Base-by-base conservation (phyloP, 2,888 invertebrate species). In the Ecdyonurus torrentis region DNA sequence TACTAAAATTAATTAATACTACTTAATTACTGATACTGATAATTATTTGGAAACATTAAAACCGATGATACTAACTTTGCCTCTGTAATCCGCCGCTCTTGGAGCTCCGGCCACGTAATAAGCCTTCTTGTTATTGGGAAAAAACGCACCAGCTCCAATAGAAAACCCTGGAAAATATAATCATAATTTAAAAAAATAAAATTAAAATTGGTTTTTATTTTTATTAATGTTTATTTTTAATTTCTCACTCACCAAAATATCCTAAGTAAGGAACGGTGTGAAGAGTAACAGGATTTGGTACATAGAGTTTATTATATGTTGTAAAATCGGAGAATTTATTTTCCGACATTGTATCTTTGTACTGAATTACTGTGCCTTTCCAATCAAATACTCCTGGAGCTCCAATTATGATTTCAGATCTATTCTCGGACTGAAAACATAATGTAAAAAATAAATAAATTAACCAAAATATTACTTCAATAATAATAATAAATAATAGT, bases 71-170 rank as follows among this genome's bases (percentile, higher is more conserved):
- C 63, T 3, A 23, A 65, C 79, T 63, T 64, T 66, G 20, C 74
- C 74, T 10, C 64, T 61, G 37, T 70, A 65, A 18, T 69, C 53
- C 1, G 76, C 66, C 25, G 68, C 77, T 61, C 81, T 72, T 0
- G 83, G 83, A 5, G 81, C 81, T 15, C 81, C 79, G 0, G 78
- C 78, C 1, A 80, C 77, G 61, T 78, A 79, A 1, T 78, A 71
- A 0, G 69, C 67, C 2, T 73, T 70, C 1, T 66, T 67, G 0
- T 74, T 73, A 55, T 72, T 60, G 20, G 52, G 63, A 58, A 69
- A 70, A 64, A 73, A 72, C 62, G 60, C 58, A 20, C 74, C 73
- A 2, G 72, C 70, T 19, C 71, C 69, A 15, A 73, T 69, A 10
- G 72, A 67, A 60, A 74, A 74, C 7, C 72, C 60, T 70, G 67